Percentiles rank a stretch among this genome's conserved stretches.
Evolutionary conservation across 2,888 invertebrate species (phyloP).

Genomic region (Cetonia aurata): DNA sequence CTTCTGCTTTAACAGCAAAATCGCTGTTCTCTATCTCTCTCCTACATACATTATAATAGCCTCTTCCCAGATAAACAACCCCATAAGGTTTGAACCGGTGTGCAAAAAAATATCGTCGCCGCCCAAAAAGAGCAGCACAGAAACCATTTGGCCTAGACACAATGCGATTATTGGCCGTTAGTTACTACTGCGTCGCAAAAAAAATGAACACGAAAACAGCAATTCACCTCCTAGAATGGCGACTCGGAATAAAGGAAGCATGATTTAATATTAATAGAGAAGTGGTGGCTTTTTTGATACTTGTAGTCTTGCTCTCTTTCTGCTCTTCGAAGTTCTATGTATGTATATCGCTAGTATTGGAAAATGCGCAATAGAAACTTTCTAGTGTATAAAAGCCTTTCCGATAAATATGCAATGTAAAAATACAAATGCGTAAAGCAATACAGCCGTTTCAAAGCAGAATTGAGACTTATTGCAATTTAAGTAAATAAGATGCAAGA

Average conservation of each 20-base stretch:
- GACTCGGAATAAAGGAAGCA: conserved; percentile 13
- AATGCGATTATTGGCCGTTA: conserved; percentile 36
- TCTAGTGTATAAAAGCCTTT: no score
- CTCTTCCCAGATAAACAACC: conserved; percentile 21
- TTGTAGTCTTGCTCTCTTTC: neutral
- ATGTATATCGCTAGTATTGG: no score
- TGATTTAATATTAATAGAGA: conserved; percentile 24
- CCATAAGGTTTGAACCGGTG: conserved; percentile 13
- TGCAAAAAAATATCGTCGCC: conserved; percentile 12
- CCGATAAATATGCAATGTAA: no score
- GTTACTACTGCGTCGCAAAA: conserved; percentile 17
- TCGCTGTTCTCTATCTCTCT: no score
- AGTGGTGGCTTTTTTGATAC: neutral
- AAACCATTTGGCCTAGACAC: conserved; percentile 21
- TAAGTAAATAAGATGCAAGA: no score
- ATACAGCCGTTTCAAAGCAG: no score
- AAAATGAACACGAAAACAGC: conserved; percentile 28
- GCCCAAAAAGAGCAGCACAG: conserved; percentile 6
- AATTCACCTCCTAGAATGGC: conserved; percentile 18
- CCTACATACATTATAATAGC: conserved; percentile 16
- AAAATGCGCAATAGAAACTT: no score
- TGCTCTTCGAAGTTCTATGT: neutral
- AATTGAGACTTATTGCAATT: no score
- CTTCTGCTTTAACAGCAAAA: conserved; percentile 24
- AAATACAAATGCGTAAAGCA: no score